Evolutionary conservation across 2,888 invertebrate species (phyloP).

Genomic region (Lingula anatina): DNA sequence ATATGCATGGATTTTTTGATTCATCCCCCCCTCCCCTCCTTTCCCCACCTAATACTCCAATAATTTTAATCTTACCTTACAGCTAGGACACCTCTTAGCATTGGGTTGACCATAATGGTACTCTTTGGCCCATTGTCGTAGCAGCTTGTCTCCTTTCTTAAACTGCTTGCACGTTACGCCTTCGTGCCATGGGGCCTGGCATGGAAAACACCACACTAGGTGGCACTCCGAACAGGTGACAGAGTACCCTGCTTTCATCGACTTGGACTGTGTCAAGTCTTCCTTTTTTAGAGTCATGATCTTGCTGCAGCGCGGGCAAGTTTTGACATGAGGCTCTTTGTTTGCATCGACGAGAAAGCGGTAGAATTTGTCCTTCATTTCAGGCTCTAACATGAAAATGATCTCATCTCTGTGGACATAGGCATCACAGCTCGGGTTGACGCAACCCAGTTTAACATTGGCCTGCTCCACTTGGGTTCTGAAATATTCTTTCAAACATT

Average conservation of each 20-base stretch:
- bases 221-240: constrained; percentile 45
- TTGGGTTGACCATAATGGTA: constrained; percentile 46
- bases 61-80: constrained; percentile 40
- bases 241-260: constrained; percentile 18
- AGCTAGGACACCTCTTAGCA: constrained; percentile 53
- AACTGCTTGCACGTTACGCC: constrained; percentile 48
- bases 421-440: constrained; percentile 31
- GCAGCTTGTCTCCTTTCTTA: constrained; percentile 46
- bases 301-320: constrained; percentile 50
- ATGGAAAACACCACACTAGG: constrained; percentile 52
- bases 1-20: too few relatives aligned
- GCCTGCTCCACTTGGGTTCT: constrained; percentile 35
- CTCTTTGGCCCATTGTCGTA: constrained; percentile 51
- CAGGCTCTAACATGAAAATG: constrained; percentile 28
- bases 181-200: constrained; percentile 52
- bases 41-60: neutral
- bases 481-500: constrained; percentile 42
- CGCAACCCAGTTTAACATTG: constrained; percentile 44
- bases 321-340: constrained; percentile 45
- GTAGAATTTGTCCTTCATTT: constrained; percentile 42
- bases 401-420: constrained; percentile 48
- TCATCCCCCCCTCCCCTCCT: too few relatives aligned
- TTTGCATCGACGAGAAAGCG: constrained; percentile 46
- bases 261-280: neutral
- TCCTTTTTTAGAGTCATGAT: constrained; percentile 17